Evolutionary conservation across 2,888 invertebrate species (phyloP), one percentile per base, ranked within the genome.

Genomic region (Conops quadrifasciatus): DNA sequence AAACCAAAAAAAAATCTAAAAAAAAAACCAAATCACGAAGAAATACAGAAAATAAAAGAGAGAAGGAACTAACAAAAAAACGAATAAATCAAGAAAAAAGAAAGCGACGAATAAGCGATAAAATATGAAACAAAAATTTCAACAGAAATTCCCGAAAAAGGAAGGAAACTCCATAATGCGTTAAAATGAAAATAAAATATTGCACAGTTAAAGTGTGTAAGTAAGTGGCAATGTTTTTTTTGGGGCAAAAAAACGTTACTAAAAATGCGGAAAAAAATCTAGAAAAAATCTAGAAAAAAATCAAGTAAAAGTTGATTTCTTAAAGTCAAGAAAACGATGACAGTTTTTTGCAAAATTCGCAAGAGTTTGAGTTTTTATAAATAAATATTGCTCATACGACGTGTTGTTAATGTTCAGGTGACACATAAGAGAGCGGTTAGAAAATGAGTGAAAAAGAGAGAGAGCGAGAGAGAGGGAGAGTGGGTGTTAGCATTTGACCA

Each of bases 371-470:
- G 28, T 56, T 21, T 60, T 60, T 63, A 45, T 26, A 69, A 73
- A 69, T 73, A 73, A 71, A 63, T 67, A 65, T 72, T 72, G 72
- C 65, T 73, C 70, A 75, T 72, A 63, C 71, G 72, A 53, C 28
- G 45, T 30, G 30, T 59, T 47, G 9, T 72, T 2, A 19, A 24
- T 5, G 19, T 56, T 56, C 13, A 19, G 53, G 11, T 56, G 5
- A 36, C 13, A 19, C 2, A 21, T 21, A 24, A 56, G 53, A 56
- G 21, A 21, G 13, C 2, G 53, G 21, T 5, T 11, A 19, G 21
- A 3, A 19, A 16, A 11, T 3, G 19, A 19, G 49, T 15, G 49
- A 19, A 16, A 19, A 15, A 49, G 49, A 19, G 19, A 19, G 49
- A 11, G n/a, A 11, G 19, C 2, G 7, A 49, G 49, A n/a, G 49